Percentiles rank a stretch among this genome's conserved stretches.
Evolutionary conservation across 2,888 invertebrate species (phyloP).

Genomic region (Linnaemya tessellans): DNA sequence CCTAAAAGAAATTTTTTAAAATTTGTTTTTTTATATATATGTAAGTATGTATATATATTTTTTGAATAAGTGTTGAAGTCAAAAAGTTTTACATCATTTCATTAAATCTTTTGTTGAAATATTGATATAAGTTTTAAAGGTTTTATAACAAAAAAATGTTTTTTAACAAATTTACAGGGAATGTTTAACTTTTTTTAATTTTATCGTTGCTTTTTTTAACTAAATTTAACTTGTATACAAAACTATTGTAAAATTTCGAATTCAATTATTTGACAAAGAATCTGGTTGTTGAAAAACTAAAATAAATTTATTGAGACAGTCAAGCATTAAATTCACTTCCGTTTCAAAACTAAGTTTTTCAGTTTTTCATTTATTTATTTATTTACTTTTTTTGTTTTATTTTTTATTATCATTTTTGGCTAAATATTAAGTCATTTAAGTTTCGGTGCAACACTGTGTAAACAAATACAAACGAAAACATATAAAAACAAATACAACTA

Average conservation of each 20-base stretch:
- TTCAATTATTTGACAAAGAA: background rate
- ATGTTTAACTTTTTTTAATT: too few species aligned
- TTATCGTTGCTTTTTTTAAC: background rate
- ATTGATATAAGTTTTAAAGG: too few species aligned
- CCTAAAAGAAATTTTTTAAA: too few species aligned
- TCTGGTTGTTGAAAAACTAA: background rate
- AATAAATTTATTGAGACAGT: conserved; percentile 28
- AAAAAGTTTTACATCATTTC: too few species aligned
- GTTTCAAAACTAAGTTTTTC: conserved; percentile 41
- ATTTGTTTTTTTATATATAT: too few species aligned
- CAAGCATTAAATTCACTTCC: conserved; percentile 64
- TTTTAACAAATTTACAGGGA: too few species aligned
- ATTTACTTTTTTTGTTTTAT: background rate
- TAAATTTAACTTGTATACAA: too few species aligned
- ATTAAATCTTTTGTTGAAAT: too few species aligned
- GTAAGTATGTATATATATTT: too few species aligned
- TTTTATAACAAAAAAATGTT: too few species aligned
- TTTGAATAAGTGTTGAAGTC: too few species aligned
- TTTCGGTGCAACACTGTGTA: conserved; percentile 32
- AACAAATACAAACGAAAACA: conserved; percentile 16
- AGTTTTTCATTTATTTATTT: background rate
- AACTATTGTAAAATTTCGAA: background rate
- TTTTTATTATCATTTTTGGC: background rate
- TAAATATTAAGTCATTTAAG: conserved; percentile 44
- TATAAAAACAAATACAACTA: conserved; percentile 10